Base-by-base conservation (phyloP, 2,888 invertebrate genomes). In the Stomorhina lunata region DNA sequence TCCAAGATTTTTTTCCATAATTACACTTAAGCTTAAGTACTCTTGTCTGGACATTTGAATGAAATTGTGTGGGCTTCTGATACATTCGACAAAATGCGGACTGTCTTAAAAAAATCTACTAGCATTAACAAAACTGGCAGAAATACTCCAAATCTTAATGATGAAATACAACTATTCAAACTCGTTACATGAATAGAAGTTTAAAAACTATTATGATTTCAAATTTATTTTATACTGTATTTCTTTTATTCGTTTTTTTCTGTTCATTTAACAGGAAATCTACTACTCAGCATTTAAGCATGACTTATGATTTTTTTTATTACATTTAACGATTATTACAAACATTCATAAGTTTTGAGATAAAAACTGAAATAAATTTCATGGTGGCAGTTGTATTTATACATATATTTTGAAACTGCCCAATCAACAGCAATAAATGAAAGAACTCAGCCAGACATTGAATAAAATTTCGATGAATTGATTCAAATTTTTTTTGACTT, bases 101-200 rank as follows among this genome's bases (percentile, higher is more conserved):
- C 37, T 25, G 25, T 20, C 15, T 57, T 53, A 40, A n/a, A n/a
- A n/a, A n/a, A n/a, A n/a, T n/a, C 73, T 40, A 6, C 3, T 34
- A 61, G 32, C 43, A 25, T n/a, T n/a, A n/a, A n/a, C n/a, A n/a
- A n/a, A 65, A 73, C 40, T 50, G 63, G 25, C 57, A 43, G 37
- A 22, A n/a, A 37, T 25, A 50, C 61, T 76, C 29, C 29, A 73
- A 53, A 81, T 66, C 50, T 69, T 75, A 73, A 79, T 75, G 71
- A 79, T 71, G 75, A 82, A 79, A 79, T 82, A 80, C 63, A 9
- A 55, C 57, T n/a, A n/a, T n/a, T 45, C 25, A 43, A 59, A 66
- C 71, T 71, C 37, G 75, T 82, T 78, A 82, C 65, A 75, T 50
- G 40, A 69, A 69, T 72, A 59, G 17, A 37, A 63, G 22, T 22